Percentiles rank a stretch among this genome's conserved stretches.
Conservation (phyloP, 2,888 invertebrate species). For the Drosophila putrida region DNA sequence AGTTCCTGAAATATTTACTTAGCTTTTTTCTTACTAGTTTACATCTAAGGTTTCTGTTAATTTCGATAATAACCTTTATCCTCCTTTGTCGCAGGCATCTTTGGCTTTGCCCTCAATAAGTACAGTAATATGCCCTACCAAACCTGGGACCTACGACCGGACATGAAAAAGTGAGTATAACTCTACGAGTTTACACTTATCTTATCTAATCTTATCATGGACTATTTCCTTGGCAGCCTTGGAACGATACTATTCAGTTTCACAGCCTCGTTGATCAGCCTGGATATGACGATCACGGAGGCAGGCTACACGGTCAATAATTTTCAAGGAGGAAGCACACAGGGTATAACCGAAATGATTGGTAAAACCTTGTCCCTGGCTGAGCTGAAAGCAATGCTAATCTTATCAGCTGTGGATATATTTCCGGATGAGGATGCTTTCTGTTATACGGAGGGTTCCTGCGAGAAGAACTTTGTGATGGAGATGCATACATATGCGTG, state of each 20-base stretch:
- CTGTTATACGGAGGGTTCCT: constrained; percentile 89
- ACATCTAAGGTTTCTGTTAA: neutral
- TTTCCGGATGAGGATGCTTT: constrained; percentile 93
- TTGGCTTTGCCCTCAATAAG: constrained; percentile 90
- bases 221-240: constrained; percentile 55
- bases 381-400: constrained; percentile 83
- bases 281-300: constrained; percentile 87
- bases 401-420: constrained; percentile 91
- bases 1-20: neutral
- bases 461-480: constrained; percentile 90
- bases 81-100: constrained; percentile 86
- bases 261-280: constrained; percentile 87
- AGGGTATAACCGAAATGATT: constrained; percentile 82
- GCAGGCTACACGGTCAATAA: constrained; percentile 83
- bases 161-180: constrained; percentile 84
- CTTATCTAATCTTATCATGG: no score
- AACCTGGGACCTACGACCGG: constrained; percentile 93
- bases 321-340: constrained; percentile 85
- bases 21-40: no score
- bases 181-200: neutral
- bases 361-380: constrained; percentile 79
- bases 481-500: constrained; percentile 92
- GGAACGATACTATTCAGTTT: constrained; percentile 86
- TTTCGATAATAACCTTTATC: neutral
- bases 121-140: constrained; percentile 94